A percentile compares a stretch with the other conserved stretches of the same genome.
phyloP scores from a whole-genome alignment of 2,888 invertebrate species.

The Rhyacophila evoluta region DNA sequence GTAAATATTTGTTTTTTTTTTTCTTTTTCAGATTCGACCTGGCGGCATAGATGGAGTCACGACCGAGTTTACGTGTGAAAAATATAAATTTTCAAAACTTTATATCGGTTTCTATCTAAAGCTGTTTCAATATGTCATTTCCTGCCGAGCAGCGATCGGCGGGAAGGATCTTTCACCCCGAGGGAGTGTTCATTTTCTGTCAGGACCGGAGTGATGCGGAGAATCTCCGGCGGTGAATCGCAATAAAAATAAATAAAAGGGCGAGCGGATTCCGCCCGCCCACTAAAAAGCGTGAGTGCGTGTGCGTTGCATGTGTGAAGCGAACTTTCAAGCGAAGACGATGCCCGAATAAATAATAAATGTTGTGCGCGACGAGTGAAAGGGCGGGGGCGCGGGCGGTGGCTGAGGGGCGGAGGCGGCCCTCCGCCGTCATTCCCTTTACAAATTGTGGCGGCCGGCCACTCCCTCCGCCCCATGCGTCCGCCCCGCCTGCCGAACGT shows the following conservation, averaged over 20 bases:
- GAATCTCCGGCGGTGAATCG: background rate
- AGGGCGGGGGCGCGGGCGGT: slow-evolving; percentile 36
- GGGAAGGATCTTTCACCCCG: slow-evolving; percentile 39
- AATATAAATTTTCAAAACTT: slow-evolving; percentile 48
- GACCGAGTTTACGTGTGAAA: slow-evolving; percentile 45
- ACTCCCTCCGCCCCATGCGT: background rate
- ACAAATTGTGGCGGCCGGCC: slow-evolving; percentile 52
- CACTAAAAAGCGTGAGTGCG: slow-evolving; percentile 20
- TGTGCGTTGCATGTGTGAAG: slow-evolving; percentile 46
- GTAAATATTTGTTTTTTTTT: too few relatives aligned
- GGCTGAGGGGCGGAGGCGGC: slow-evolving; percentile 57
- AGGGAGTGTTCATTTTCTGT: slow-evolving; percentile 36
- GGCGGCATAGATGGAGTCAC: slow-evolving; percentile 35
- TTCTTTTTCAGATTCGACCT: slow-evolving; percentile 42
- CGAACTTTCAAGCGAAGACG: slow-evolving; percentile 51
- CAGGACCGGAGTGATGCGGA: background rate
- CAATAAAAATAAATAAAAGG: background rate
- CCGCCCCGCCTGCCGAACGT: slow-evolving; percentile 50
- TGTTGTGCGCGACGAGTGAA: slow-evolving; percentile 53
- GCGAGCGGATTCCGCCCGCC: background rate
- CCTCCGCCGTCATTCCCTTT: slow-evolving; percentile 54
- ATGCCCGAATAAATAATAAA: slow-evolving; percentile 47
- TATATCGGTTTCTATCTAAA: slow-evolving; percentile 48
- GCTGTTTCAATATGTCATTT: slow-evolving; percentile 30
- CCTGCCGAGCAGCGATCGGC: slow-evolving; percentile 31